phyloP scores from a whole-genome alignment of 2,113 vertebrate species.

The Grammomys surdaster region DNA sequence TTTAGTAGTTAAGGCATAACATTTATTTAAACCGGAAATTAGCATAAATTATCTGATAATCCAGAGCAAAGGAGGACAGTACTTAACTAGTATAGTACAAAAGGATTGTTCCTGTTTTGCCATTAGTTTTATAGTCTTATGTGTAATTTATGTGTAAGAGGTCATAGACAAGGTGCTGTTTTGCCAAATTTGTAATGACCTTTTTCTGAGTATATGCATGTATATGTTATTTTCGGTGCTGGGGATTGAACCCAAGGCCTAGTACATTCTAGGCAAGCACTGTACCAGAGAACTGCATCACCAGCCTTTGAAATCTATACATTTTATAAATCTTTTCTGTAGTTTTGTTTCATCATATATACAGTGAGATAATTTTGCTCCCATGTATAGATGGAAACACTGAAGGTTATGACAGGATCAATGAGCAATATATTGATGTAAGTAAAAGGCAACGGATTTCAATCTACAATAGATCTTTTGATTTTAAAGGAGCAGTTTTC shows the following conservation, averaged over 20 bases:
- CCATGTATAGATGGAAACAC: background rate
- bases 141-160: constrained; percentile 20
- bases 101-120: constrained; percentile 31
- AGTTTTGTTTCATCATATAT: constrained; percentile 9
- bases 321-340: background rate
- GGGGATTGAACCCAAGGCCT: background rate
- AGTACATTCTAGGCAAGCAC: background rate
- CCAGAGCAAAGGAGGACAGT: background rate
- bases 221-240: background rate
- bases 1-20: constrained; percentile 15
- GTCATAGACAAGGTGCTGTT: background rate
- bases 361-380: background rate
- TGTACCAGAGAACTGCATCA: background rate
- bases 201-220: background rate
- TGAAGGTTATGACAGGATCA: constrained; percentile 1
- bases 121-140: constrained; percentile 15
- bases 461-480: background rate
- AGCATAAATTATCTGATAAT: constrained; percentile 27
- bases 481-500: background rate
- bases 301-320: background rate
- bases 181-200: background rate
- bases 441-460: background rate
- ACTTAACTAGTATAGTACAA: constrained; percentile 1
- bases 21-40: constrained; percentile 38
- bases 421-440: background rate